Conservation (phyloP, 2,888 invertebrate species). For the Atrina japonica region DNA sequence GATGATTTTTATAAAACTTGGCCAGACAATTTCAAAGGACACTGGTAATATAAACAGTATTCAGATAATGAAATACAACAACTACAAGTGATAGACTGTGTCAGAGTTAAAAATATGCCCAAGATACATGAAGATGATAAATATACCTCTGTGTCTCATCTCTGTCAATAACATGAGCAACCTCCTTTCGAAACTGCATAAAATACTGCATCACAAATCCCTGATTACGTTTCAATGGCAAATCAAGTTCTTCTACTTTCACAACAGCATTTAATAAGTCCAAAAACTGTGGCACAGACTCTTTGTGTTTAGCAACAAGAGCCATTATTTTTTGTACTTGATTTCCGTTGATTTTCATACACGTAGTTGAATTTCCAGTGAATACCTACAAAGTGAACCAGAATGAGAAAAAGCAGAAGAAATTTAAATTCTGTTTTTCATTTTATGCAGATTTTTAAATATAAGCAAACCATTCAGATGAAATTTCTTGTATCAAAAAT, state of each 20-base stretch:
- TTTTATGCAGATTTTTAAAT: not conserved
- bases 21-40: too few species aligned
- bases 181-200: constrained; percentile 77
- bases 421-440: not conserved
- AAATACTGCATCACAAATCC: constrained; percentile 80
- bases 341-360: constrained; percentile 76
- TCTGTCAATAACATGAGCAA: constrained; percentile 76
- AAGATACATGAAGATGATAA: too few species aligned
- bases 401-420: not conserved
- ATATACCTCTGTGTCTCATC: constrained; percentile 68
- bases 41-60: too few species aligned
- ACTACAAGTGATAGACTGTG: too few species aligned
- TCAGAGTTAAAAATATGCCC: too few species aligned
- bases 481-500: not conserved
- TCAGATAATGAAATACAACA: too few species aligned
- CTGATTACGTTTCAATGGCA: constrained; percentile 79
- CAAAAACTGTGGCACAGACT: constrained; percentile 76
- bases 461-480: too few species aligned
- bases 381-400: constrained; percentile 71
- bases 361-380: constrained; percentile 77
- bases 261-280: constrained; percentile 78
- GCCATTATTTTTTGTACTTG: constrained; percentile 77
- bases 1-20: too few species aligned
- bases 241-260: constrained; percentile 78
- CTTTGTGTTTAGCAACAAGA: constrained; percentile 70